phyloP scores from a whole-genome alignment of 2,113 vertebrate species.

The Peromyscus maniculatus region DNA sequence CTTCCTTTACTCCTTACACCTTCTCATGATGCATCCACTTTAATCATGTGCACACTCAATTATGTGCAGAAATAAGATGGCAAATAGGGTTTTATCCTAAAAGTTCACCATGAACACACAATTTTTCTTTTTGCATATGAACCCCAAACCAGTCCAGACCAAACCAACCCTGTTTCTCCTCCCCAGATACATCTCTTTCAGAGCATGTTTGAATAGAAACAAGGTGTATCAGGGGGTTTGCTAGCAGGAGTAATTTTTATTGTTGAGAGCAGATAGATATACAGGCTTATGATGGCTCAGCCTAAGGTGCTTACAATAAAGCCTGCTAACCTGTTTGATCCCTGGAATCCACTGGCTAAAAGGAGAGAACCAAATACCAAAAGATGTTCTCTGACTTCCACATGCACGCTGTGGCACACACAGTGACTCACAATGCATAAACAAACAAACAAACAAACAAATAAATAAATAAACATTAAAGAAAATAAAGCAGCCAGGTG shows the following conservation, averaged over 20 bases:
- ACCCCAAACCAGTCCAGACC: neutral
- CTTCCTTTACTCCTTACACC: neutral
- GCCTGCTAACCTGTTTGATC: neutral
- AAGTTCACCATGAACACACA: neutral
- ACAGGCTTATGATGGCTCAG: neutral
- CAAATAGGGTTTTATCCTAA: neutral
- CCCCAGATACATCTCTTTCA: neutral
- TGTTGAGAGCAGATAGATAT: neutral
- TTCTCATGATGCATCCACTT: neutral
- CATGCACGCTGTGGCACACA: neutral
- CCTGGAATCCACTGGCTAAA: neutral
- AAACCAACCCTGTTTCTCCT: neutral
- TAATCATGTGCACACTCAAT: neutral
- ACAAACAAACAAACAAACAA: no score
- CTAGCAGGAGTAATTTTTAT: neutral
- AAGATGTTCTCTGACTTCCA: neutral
- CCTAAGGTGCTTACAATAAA: neutral
- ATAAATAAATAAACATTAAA: neutral
- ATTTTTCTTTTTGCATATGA: neutral
- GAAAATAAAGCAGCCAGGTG: neutral
- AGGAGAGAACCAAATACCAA: neutral
- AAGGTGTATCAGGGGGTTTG: neutral
- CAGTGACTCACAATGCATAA: neutral
- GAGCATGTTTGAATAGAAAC: neutral
- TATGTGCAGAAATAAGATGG: neutral